phyloP scores from a whole-genome alignment of 2,797 vertebrate genomes.

The Rhinichthys osculus region DNA sequence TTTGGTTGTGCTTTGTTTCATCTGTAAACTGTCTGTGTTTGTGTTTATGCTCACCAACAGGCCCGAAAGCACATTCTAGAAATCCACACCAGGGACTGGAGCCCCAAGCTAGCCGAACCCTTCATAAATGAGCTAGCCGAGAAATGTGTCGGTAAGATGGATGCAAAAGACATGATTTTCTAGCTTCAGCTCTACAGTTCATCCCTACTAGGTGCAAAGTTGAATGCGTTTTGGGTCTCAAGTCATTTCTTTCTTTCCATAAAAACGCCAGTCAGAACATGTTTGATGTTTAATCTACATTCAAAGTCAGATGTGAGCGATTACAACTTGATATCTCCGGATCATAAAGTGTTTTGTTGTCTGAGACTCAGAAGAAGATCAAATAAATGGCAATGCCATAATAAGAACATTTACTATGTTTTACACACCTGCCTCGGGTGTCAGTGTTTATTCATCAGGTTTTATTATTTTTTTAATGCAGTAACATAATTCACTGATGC shows the following conservation, averaged over 20 bases:
- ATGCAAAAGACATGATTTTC: neutral
- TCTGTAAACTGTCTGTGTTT: constrained; percentile 23
- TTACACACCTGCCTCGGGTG: neutral
- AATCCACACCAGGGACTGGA: constrained; percentile 98
- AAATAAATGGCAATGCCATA: neutral
- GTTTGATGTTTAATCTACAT: neutral
- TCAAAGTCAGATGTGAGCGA: neutral
- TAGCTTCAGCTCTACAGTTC: neutral
- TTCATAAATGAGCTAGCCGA: constrained; percentile 97
- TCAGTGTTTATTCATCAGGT: neutral
- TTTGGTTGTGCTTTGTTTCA: constrained; percentile 14
- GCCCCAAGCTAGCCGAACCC: constrained; percentile 90
- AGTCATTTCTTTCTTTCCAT: neutral
- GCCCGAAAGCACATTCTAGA: constrained; percentile 99
- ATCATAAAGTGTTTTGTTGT: neutral
- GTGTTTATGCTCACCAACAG: constrained; percentile 69
- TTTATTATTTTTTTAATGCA: neutral
- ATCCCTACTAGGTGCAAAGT: too few relatives aligned
- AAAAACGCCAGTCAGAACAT: neutral
- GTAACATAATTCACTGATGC: neutral
- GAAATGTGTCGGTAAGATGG: constrained; percentile 96
- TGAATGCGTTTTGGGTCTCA: neutral
- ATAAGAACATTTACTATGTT: neutral
- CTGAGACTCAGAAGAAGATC: neutral
- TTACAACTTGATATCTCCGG: neutral